Percentiles rank a stretch among this genome's conserved stretches.
Conservation (phyloP, 2,797 vertebrate genomes). For the Prionace glauca region DNA sequence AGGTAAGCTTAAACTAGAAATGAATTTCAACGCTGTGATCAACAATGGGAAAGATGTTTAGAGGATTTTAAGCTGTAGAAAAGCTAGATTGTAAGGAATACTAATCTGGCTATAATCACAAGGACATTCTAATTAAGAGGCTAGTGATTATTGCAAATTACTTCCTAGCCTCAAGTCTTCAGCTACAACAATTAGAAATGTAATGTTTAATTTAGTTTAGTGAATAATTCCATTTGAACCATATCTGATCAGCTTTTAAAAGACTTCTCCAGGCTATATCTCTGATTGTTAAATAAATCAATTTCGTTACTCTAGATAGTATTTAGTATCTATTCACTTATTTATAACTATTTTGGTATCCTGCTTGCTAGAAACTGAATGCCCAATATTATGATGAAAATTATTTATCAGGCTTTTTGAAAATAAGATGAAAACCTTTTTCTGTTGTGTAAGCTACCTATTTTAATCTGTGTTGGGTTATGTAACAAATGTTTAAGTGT, state of each 20-base stretch:
- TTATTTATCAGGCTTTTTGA: not conserved
- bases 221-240: not conserved
- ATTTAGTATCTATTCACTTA: not conserved
- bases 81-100: not conserved
- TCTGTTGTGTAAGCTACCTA: not conserved
- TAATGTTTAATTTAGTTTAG: not conserved
- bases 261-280: too few relatives aligned
- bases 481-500: not conserved
- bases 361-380: not conserved
- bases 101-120: not conserved
- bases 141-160: not conserved
- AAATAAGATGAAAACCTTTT: not conserved
- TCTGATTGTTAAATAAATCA: not conserved
- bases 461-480: not conserved
- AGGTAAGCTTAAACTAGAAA: not conserved
- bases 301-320: not conserved
- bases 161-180: not conserved
- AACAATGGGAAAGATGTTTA: not conserved
- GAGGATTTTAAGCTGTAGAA: not conserved
- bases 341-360: not conserved
- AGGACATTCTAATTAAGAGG: not conserved
- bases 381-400: not conserved
- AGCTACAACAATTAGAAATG: not conserved
- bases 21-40: not conserved
- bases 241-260: too few relatives aligned